phyloP scores from a whole-genome alignment of 2,888 invertebrate genomes.

The Hydrotaea cyrtoneurina region DNA sequence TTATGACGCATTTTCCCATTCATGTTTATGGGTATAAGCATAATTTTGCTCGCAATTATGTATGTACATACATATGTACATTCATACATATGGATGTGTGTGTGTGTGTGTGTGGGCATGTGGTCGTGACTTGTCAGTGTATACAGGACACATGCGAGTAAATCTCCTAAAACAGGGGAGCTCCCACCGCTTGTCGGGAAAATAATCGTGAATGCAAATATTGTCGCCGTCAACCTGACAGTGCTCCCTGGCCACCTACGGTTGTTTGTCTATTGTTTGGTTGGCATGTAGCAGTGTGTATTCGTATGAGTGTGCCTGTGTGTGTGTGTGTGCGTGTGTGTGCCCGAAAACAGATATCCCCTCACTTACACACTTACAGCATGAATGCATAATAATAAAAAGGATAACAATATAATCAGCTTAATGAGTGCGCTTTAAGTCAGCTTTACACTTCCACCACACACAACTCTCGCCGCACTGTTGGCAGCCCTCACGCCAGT shows the following conservation, averaged over 20 bases:
- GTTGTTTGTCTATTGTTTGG: background rate
- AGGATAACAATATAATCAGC: constrained; percentile 79
- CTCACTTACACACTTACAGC: constrained; percentile 63
- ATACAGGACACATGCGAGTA: background rate
- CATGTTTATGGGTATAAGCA: background rate
- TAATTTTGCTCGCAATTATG: constrained; percentile 13
- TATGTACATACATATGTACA: background rate
- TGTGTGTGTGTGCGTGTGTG: background rate
- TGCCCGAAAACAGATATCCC: constrained; percentile 53
- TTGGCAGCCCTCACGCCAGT: background rate
- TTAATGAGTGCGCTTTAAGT: constrained; percentile 77
- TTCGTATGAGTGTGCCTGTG: background rate
- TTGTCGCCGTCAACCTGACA: constrained; percentile 42
- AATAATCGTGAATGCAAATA: constrained; percentile 46
- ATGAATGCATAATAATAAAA: constrained; percentile 75
- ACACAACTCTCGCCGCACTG: constrained; percentile 8
- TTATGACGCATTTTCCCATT: constrained; percentile 14
- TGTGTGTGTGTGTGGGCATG: background rate
- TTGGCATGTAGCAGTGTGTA: background rate
- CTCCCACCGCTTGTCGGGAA: background rate
- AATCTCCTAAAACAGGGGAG: background rate
- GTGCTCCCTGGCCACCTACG: background rate
- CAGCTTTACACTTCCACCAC: constrained; percentile 63
- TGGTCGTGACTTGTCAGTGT: too few species aligned
- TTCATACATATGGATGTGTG: background rate